Evolutionary conservation across 1,140 invertebrate species (phyloP), one percentile per base, ranked within the genome.

Genomic region (Adoxophyes honmai): DNA sequence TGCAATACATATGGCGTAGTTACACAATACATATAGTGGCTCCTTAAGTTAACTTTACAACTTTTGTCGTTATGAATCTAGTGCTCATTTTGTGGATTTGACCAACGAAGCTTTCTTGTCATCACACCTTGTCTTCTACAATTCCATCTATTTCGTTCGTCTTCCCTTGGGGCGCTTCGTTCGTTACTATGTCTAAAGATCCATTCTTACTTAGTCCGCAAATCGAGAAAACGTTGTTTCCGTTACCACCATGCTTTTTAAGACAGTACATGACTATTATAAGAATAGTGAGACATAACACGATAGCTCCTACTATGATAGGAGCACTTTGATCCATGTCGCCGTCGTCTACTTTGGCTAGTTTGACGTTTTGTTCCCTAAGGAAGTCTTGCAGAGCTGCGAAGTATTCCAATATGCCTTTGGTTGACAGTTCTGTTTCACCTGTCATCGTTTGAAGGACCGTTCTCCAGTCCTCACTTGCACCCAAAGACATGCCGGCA

Each of bases 401-500:
- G 52, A 90, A 91, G 52, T 90, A 90, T 54, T 90, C 79, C n/a
- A 90, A 55, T 1, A 91, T 70, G 1, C 88, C 82, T 34, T 73
- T 56, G 4, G 84, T 89, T 53, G 91, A 91, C 54, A 94, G 76
- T 55, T 91, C 78, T 9, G 64, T 82, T 64, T 89, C 83, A 9
- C 91, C 91, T 0, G 93, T 94, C 35, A 94, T 89, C 8, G 86
- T 75, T 56, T 91, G 62, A 55, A 95, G 78, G 0, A 91, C 91
- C 34, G 91, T 90, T 16, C 87, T 85, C 93, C 93, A 94, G 13
- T 91, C 92, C 70, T 90, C 82, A 35, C 92, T 92, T 0, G 88
- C 86, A 0, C 94, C 94, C 7, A 92, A 71, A 16, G 88, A 75
- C 75, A 94, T 87, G 13, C 93, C 91, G 33, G 86, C 75, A 73